phyloP scores from a whole-genome alignment of 2,113 vertebrate genomes.

The Cairina moschata region DNA sequence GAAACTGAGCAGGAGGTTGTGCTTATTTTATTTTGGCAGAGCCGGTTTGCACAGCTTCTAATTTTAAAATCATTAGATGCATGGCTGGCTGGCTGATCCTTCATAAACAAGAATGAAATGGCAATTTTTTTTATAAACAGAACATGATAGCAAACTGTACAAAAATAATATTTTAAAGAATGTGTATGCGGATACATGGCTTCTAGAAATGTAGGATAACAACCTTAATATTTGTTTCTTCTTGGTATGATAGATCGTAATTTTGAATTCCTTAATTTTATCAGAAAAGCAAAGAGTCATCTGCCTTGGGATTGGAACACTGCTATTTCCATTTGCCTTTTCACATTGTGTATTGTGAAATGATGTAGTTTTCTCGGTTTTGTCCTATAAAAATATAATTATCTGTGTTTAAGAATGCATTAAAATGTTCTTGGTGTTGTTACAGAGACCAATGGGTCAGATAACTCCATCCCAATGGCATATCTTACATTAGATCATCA shows the following conservation, averaged over 20 bases:
- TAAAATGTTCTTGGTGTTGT: slow-evolving; percentile 22
- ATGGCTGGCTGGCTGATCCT: slow-evolving; percentile 61
- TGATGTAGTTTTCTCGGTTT: neutral
- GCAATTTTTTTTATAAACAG: slow-evolving; percentile 22
- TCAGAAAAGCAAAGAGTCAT: slow-evolving; percentile 49
- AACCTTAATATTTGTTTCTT: slow-evolving; percentile 29
- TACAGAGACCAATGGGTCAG: slow-evolving; percentile 96
- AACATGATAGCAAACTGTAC: neutral
- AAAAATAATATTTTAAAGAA: neutral
- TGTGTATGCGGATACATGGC: slow-evolving; percentile 5
- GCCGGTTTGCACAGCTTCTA: slow-evolving; percentile 64
- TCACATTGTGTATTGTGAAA: slow-evolving; percentile 39
- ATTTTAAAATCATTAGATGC: slow-evolving; percentile 70
- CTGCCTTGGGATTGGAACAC: slow-evolving; percentile 56
- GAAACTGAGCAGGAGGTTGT: slow-evolving; percentile 51
- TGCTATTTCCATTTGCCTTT: slow-evolving; percentile 61
- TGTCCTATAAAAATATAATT: neutral
- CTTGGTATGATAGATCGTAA: slow-evolving; percentile 7
- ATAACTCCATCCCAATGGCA: slow-evolving; percentile 99
- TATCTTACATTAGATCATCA: slow-evolving; percentile 99
- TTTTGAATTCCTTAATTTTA: slow-evolving; percentile 25
- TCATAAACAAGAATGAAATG: slow-evolving; percentile 69
- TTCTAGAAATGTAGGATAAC: slow-evolving; percentile 34
- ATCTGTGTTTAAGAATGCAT: neutral
- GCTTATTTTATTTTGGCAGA: slow-evolving; percentile 64